Evolutionary conservation across 2,888 invertebrate species (phyloP).

Genomic region (Orthosia gracilis): DNA sequence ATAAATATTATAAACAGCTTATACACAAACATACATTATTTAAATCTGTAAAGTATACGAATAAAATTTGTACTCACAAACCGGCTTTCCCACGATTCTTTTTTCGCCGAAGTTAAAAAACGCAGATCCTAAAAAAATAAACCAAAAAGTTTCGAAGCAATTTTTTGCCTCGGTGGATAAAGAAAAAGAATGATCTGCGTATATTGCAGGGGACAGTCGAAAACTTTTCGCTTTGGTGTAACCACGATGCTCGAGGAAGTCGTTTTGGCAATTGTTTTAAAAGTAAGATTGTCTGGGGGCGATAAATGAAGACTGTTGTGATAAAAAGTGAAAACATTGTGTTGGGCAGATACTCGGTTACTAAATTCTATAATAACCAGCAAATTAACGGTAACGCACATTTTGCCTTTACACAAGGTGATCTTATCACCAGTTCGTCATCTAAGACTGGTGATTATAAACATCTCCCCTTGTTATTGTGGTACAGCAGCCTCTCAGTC

Average conservation of each 20-base stretch:
- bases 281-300: slow-evolving; percentile 3
- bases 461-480: neutral
- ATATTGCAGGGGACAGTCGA: slow-evolving; percentile 58
- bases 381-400: too few species aligned
- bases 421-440: neutral
- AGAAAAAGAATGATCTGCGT: slow-evolving; percentile 67
- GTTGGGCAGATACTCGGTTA: too few species aligned
- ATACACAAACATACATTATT: slow-evolving; percentile 52
- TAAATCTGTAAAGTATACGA: slow-evolving; percentile 43
- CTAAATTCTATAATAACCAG: too few species aligned
- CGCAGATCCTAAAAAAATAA: slow-evolving; percentile 62
- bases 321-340: neutral
- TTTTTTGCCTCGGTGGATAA: slow-evolving; percentile 68
- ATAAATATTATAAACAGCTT: slow-evolving; percentile 38
- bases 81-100: slow-evolving; percentile 53
- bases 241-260: slow-evolving; percentile 39
- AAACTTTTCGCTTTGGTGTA: slow-evolving; percentile 54
- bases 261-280: slow-evolving; percentile 32
- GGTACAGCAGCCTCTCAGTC: too few species aligned
- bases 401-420: neutral
- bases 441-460: too few species aligned
- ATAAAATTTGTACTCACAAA: slow-evolving; percentile 42
- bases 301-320: neutral
- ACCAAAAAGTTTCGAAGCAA: slow-evolving; percentile 65
- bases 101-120: slow-evolving; percentile 57